Evolutionary conservation across 1,140 invertebrate genomes (phyloP), one percentile per base, ranked within the genome.

Genomic region (Lycorma delicatula): DNA sequence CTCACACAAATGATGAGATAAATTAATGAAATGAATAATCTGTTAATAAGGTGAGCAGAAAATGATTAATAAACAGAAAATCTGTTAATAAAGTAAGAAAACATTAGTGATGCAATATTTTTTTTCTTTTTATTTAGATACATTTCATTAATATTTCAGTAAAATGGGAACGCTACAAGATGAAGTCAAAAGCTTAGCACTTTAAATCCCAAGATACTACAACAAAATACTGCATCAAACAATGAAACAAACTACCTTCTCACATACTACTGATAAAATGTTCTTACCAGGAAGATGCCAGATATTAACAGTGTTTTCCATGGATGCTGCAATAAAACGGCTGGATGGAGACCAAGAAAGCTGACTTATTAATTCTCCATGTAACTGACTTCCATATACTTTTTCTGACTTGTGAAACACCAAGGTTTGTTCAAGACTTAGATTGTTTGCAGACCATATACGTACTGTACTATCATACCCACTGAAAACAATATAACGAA

Each of bases 391-490:
- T 13, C 73, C 76, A 60, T 72, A 76, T 0, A 73, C 61, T 59
- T 77, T 71, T n/a, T 74, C 67, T 3, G 76, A 75, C 27, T 72
- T 72, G 60, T 79, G 75, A 64, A 83, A 83, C 12, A 82, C 74
- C 27, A 80, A 70, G 1, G 80, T 81, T 50, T 80, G 78, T 62
- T 82, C 79, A 31, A 81, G 65, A 13, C 66, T 70, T 34, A 69
- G 71, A 56, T 71, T 70, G 18, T 69, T 71, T 38, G 71, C 70
- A 64, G 63, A 74, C 82, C 81, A 83, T 4, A 82, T 66, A n/a
- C 81, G 66, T 0, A 83, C 76, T n/a, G 80, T 83, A n/a, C 81
- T 79, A 71, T 84, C 82, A 65, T 77, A 79, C 2, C 79, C 81
- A 69, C 80, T 79, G 59, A 50, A 64, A 47, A 29, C 66, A 27